Evolutionary conservation across 2,113 vertebrate genomes (phyloP), one percentile per base, ranked within the genome.

Genomic region (Chinchilla lanigera): DNA sequence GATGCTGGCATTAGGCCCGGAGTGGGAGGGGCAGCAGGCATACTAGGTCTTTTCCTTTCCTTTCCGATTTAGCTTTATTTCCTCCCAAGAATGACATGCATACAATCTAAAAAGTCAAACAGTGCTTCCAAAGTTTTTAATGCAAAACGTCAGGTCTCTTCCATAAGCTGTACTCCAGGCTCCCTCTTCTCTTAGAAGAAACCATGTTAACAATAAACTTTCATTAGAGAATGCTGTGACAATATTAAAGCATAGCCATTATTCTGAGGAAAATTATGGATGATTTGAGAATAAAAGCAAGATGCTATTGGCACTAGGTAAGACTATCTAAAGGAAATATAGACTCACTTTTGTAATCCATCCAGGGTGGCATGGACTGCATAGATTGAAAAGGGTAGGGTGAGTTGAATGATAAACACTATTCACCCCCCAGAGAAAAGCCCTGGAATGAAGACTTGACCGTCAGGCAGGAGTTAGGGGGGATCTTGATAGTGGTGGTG

Each of bases 21-120:
- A 13, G 20, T 24, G 10, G 19, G 13, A 61, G 44, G 41, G 38
- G 20, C 3, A 33, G 52, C 20, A 44, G 33, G 22, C 17, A 52
- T 22, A 1, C n/a, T 35, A 16, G 24, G 44, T 20, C 41, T 87
- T 85, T 61, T 38, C 50, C 52, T 67, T 44, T 50, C 26, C 20
- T 58, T 90, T 56, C 63, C 7, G 6, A 75, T 75, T 60, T 86
- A 73, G 50, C 28, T 86, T 93, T 47, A 86, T 93, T 69, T 75
- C 47, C 28, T 89, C n/a, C 50, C 5, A 89, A 33, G 86, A 87
- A 56, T 63, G 33, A 52, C 75, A 77, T 35, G 12, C 22, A 24
- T 22, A 61, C 44, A 65, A 67, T 90, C 89, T 87, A 73, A 58
- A 89, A 96, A 81, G 50, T 77, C 88, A 63, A 89, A 58, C 3